These are phyloP conservation scores for Micropoecilia bifurca DNA, from an alignment of 2,797 vertebrate species.

Conservation along the genomic window DNA sequence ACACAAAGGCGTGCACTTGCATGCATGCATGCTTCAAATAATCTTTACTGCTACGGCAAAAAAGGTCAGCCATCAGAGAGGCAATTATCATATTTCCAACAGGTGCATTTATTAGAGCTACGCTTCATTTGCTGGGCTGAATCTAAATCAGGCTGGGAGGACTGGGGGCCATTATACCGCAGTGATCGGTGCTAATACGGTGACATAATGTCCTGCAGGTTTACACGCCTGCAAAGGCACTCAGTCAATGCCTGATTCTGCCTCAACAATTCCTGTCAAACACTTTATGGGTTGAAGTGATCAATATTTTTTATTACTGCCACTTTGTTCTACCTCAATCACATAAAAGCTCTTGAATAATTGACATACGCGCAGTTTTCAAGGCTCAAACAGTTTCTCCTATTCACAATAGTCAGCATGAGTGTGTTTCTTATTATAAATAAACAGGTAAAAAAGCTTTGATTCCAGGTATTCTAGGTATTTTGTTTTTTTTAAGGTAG, in stretches of 20 bases:
- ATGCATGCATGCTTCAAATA: conserved; percentile 51
- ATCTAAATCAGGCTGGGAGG: conserved; percentile 64
- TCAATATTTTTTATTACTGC: conserved; percentile 82
- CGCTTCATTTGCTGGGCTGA: conserved; percentile 72
- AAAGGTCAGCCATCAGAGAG: conserved; percentile 68
- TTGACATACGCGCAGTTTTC: conserved; percentile 73
- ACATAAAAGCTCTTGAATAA: conserved; percentile 67
- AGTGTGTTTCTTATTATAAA: conserved; percentile 19
- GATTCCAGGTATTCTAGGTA: not conserved
- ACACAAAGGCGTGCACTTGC: conserved; percentile 13
- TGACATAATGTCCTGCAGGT: conserved; percentile 79
- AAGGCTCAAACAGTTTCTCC: conserved; percentile 58
- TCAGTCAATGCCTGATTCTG: conserved; percentile 77
- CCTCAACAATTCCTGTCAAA: conserved; percentile 73
- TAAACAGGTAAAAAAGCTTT: not conserved
- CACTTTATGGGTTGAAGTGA: conserved; percentile 71
- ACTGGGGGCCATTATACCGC: conserved; percentile 52
- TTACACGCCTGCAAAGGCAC: conserved; percentile 70
- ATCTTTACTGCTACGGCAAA: conserved; percentile 55
- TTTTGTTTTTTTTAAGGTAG: not conserved
- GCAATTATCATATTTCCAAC: conserved; percentile 77
- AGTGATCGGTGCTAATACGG: conserved; percentile 76
- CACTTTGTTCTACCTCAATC: conserved; percentile 75
- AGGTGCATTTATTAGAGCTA: conserved; percentile 70
- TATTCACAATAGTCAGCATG: conserved; percentile 33